phyloP scores from a whole-genome alignment of 1,140 invertebrate species.

The Whitmania pigra region DNA sequence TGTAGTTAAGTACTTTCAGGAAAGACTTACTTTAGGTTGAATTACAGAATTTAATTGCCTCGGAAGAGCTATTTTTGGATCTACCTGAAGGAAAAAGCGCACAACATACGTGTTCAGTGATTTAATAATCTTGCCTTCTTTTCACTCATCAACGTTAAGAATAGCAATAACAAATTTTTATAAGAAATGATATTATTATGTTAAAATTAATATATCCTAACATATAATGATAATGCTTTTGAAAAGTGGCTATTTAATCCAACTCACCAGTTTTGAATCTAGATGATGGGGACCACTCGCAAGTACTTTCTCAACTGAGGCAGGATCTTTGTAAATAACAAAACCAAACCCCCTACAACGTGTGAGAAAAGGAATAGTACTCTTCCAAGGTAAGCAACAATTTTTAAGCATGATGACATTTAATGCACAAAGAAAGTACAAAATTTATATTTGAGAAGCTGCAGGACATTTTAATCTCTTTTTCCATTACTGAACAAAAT shows the following conservation, averaged over 20 bases:
- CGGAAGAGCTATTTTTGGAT: constrained; percentile 7
- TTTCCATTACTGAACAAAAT: background rate
- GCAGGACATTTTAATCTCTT: background rate
- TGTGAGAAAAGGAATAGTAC: constrained; percentile 16
- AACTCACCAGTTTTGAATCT: constrained; percentile 69
- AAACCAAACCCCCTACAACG: constrained; percentile 73
- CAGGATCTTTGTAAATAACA: constrained; percentile 85
- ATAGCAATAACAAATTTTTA: background rate
- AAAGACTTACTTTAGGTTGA: background rate
- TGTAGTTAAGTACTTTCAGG: background rate
- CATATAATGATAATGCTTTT: background rate
- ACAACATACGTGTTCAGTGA: background rate
- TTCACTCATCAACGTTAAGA: too few relatives aligned
- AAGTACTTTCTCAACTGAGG: constrained; percentile 73
- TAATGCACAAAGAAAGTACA: background rate
- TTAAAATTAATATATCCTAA: background rate
- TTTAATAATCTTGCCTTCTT: background rate
- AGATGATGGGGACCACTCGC: constrained; percentile 80
- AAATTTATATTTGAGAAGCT: background rate
- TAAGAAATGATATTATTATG: background rate
- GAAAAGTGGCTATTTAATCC: background rate
- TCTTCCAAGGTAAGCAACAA: background rate
- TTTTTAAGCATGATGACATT: background rate
- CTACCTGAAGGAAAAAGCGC: background rate
- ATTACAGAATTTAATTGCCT: constrained; percentile 4